phyloP scores from a whole-genome alignment of 2,888 invertebrate species.

The Scaptomyza tumidula region DNA sequence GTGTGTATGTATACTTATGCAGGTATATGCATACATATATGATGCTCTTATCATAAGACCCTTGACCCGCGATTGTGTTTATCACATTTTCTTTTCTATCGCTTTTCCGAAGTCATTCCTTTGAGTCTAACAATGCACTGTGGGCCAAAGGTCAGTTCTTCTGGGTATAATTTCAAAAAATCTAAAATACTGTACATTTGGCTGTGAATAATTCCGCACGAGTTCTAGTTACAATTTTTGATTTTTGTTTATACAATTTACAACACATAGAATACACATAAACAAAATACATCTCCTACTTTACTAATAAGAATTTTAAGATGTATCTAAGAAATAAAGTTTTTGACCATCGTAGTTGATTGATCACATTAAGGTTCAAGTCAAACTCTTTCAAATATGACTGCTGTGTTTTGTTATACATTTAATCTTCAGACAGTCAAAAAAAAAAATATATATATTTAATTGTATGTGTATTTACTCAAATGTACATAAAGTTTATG shows the following conservation, averaged over 20 bases:
- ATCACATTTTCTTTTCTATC: conserved; percentile 40
- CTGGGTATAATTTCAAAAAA: background rate
- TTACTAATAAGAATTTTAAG: background rate
- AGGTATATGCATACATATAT: background rate
- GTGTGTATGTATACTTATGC: conserved; percentile 8
- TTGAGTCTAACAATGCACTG: background rate
- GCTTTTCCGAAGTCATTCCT: conserved; percentile 25
- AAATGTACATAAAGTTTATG: background rate
- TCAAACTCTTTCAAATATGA: conserved; percentile 42
- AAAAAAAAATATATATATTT: conserved; percentile 3
- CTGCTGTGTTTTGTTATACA: conserved; percentile 48
- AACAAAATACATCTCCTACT: too few relatives aligned
- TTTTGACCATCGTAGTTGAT: background rate
- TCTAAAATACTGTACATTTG: background rate
- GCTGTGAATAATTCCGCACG: too few relatives aligned
- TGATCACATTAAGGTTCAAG: conserved; percentile 23
- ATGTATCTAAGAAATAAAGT: background rate
- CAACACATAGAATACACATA: too few relatives aligned
- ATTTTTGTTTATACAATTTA: too few relatives aligned
- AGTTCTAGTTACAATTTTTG: too few relatives aligned
- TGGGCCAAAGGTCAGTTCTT: background rate
- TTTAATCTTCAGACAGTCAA: conserved; percentile 42
- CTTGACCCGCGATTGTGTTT: conserved; percentile 43
- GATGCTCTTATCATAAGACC: conserved; percentile 35
- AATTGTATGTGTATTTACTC: background rate